Evolutionary conservation across 2,888 invertebrate species (phyloP).

Genomic region (Stenodera caucasica): DNA sequence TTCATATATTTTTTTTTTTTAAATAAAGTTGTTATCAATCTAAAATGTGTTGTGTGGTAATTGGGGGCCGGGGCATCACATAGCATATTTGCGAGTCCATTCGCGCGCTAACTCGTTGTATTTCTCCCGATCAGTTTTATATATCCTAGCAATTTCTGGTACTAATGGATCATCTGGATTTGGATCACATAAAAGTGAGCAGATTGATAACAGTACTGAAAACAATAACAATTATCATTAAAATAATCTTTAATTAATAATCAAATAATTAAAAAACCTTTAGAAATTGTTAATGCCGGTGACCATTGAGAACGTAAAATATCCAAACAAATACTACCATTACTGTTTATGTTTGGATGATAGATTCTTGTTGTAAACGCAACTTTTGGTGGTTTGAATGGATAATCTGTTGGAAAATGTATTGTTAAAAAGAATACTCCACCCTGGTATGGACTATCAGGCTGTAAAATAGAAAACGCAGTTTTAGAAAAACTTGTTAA

Average conservation of each 20-base stretch:
- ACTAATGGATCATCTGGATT: constrained; percentile 62
- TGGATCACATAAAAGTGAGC: too few species aligned
- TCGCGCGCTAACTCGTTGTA: constrained; percentile 79
- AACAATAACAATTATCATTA: constrained; percentile 58
- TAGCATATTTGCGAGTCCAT: constrained; percentile 90
- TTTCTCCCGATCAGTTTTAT: constrained; percentile 68
- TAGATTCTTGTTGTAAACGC: constrained; percentile 90
- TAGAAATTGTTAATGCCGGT: constrained; percentile 87
- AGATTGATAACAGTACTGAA: too few species aligned
- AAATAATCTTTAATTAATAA: constrained; percentile 88
- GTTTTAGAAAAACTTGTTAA: too few species aligned
- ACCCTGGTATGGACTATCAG: constrained; percentile 92
- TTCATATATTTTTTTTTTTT: constrained; percentile 29
- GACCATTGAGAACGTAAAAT: constrained; percentile 97
- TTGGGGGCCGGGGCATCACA: constrained; percentile 79
- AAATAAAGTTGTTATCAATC: constrained; percentile 54
- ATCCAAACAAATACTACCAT: constrained; percentile 95
- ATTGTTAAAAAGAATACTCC: constrained; percentile 90
- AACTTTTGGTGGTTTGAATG: constrained; percentile 89
- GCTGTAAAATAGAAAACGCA: too few species aligned
- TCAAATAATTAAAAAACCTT: constrained; percentile 84
- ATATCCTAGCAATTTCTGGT: constrained; percentile 78
- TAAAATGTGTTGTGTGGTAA: constrained; percentile 54
- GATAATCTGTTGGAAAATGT: constrained; percentile 86
- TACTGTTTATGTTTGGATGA: constrained; percentile 93